phyloP scores from a whole-genome alignment of 1,140 invertebrate genomes.

The Trichonephila clavipes region DNA sequence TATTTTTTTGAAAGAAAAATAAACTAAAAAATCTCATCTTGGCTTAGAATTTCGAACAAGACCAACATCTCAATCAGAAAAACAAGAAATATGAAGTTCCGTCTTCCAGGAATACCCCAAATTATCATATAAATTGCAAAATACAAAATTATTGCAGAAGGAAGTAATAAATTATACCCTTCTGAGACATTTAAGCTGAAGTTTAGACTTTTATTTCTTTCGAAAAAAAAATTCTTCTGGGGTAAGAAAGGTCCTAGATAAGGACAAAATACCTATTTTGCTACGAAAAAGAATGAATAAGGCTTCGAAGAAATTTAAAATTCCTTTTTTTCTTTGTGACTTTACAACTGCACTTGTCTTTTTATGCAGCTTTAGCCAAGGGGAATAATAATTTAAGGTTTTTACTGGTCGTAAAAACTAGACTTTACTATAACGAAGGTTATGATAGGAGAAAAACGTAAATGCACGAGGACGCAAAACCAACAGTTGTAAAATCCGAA shows the following conservation, averaged over 20 bases:
- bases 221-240: neutral
- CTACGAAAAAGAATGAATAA: conserved; percentile 31
- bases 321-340: conserved; percentile 29
- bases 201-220: conserved; percentile 44
- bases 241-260: neutral
- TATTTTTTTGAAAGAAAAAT: neutral
- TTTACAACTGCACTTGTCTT: conserved; percentile 51
- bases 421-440: conserved; percentile 26
- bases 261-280: conserved; percentile 33
- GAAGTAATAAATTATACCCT: conserved; percentile 43
- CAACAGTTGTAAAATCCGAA: conserved; percentile 53
- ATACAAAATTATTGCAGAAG: conserved; percentile 21
- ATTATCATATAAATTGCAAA: conserved; percentile 33
- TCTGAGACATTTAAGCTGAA: conserved; percentile 4
- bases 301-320: conserved; percentile 33
- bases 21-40: neutral
- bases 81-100: conserved; percentile 11
- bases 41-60: neutral
- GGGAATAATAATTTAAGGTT: conserved; percentile 53
- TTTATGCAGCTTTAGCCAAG: conserved; percentile 12
- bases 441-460: conserved; percentile 25
- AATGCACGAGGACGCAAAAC: conserved; percentile 20
- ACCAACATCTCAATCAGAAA: neutral
- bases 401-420: conserved; percentile 47
- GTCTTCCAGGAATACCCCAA: neutral